These are phyloP conservation scores for Bambusicola thoracicus DNA, from an alignment of 2,113 vertebrate genomes.

Conservation along the genomic window DNA sequence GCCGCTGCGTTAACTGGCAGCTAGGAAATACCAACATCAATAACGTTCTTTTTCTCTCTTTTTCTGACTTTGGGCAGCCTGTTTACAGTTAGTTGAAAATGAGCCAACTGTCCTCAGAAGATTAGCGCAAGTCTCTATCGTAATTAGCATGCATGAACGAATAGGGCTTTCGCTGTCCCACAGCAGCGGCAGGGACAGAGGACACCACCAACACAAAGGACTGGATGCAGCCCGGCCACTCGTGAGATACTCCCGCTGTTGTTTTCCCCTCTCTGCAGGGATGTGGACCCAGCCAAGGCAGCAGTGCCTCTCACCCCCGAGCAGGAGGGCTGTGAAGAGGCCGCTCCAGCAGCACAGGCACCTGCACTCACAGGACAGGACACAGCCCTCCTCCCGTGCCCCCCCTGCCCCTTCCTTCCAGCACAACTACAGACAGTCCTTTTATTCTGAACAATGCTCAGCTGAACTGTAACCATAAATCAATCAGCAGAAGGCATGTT, in stretches of 20 bases:
- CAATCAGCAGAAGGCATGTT: not conserved
- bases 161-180: not conserved
- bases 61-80: not conserved
- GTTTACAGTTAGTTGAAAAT: not conserved
- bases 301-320: not conserved
- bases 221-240: not conserved
- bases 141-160: not conserved
- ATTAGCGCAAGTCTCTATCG: not conserved
- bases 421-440: not conserved
- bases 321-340: not conserved
- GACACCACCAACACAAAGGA: not conserved
- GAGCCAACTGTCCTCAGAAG: not conserved
- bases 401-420: not conserved
- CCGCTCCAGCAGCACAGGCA: not conserved
- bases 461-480: not conserved
- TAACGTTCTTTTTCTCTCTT: too few relatives aligned
- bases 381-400: not conserved
- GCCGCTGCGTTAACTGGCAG: not conserved
- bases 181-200: not conserved
- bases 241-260: not conserved
- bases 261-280: not conserved
- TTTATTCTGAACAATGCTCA: not conserved
- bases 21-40: not conserved
- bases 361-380: accelerated
- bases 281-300: not conserved